phyloP scores from a whole-genome alignment of 1,140 invertebrate species.

The Heliothis subflexa region DNA sequence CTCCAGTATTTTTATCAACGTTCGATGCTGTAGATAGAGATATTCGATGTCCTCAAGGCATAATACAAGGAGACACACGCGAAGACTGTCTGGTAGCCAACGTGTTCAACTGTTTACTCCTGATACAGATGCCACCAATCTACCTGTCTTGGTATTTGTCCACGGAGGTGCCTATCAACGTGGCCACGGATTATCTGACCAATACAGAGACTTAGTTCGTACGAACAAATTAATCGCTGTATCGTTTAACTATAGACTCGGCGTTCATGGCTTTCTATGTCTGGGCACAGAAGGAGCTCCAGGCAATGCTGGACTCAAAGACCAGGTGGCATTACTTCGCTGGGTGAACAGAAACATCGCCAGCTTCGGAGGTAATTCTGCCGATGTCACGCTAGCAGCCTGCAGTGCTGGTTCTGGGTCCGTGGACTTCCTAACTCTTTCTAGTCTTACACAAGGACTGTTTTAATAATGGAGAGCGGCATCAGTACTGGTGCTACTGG shows the following conservation, averaged over 20 bases:
- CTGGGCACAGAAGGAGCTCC: conserved; percentile 62
- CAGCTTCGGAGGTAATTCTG: conserved; percentile 68
- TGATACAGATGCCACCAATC: conserved; percentile 41
- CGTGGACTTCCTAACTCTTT: conserved; percentile 63
- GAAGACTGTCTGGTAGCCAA: conserved; percentile 34
- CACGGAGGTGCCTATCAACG: conserved; percentile 59
- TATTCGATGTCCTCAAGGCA: not conserved
- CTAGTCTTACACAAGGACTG: conserved; percentile 60
- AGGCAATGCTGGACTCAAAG: conserved; percentile 69
- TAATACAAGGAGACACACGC: not conserved
- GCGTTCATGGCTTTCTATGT: conserved; percentile 63
- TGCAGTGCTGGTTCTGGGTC: conserved; percentile 64
- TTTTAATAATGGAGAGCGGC: conserved; percentile 72
- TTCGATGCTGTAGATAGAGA: not conserved
- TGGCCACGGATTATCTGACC: not conserved
- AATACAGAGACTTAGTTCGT: conserved; percentile 52
- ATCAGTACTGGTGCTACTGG: conserved; percentile 53
- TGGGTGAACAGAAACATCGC: conserved; percentile 69
- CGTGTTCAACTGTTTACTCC: conserved; percentile 1
- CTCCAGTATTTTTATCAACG: not conserved
- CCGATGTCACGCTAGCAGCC: conserved; percentile 66
- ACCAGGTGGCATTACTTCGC: conserved; percentile 62
- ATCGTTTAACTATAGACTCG: conserved; percentile 65
- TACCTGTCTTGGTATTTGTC: conserved; percentile 54
- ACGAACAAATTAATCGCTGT: conserved; percentile 58